These are phyloP conservation scores for Eidolon helvum DNA, from an alignment of 2,113 vertebrate genomes.

Conservation along the genomic window DNA sequence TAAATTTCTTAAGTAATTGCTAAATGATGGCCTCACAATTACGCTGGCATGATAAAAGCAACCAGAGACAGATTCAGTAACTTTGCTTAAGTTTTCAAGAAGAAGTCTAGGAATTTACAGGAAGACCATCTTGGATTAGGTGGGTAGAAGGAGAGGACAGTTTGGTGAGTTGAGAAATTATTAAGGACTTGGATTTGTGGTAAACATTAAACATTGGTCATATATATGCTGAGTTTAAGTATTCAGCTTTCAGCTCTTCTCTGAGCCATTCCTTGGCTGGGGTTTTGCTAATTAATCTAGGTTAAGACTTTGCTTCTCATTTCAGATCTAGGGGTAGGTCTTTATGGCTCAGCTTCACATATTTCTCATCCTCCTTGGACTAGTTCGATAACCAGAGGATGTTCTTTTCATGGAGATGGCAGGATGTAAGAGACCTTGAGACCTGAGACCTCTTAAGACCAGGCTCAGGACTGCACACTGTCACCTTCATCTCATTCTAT, in stretches of 20 bases:
- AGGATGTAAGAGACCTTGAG: no score
- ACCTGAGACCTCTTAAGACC: background rate
- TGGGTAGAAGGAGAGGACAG: background rate
- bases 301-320: background rate
- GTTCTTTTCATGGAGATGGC: background rate
- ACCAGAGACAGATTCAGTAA: background rate
- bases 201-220: background rate
- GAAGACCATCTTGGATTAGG: background rate
- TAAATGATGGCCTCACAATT: conserved; percentile 66
- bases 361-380: background rate
- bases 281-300: background rate
- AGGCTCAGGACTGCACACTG: background rate
- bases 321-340: background rate
- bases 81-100: conserved; percentile 5
- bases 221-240: background rate
- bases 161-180: conserved; percentile 7
- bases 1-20: conserved; percentile 72
- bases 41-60: conserved; percentile 47
- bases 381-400: background rate
- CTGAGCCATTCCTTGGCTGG: background rate
- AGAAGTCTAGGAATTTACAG: background rate
- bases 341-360: background rate
- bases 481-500: background rate
- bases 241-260: background rate
- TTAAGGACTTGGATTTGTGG: background rate